Percentiles rank a stretch among this genome's conserved stretches.
phyloP scores from a whole-genome alignment of 2,888 invertebrate species.

The Drosophila yooni region DNA sequence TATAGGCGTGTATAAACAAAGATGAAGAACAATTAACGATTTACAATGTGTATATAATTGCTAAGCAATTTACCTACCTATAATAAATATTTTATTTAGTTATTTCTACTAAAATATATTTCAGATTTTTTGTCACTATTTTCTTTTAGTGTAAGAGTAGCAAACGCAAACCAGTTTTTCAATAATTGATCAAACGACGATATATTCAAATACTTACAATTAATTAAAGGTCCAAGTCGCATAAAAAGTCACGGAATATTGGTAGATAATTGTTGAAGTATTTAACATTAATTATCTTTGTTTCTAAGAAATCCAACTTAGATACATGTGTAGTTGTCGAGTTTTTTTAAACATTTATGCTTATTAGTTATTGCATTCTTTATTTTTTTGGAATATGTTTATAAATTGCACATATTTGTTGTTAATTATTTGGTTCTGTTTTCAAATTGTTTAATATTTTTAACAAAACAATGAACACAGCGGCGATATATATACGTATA shows the following conservation, averaged over 20 bases:
- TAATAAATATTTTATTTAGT: neutral
- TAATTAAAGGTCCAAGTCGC: constrained; percentile 14
- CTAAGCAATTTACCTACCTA: neutral
- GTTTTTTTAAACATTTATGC: constrained; percentile 3
- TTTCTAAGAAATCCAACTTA: constrained; percentile 3
- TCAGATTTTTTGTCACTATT: neutral
- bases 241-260: constrained; percentile 40
- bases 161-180: constrained; percentile 45
- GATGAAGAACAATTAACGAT: neutral
- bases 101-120: neutral
- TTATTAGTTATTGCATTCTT: constrained; percentile 19
- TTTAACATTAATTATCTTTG: constrained; percentile 7
- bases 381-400: constrained; percentile 5
- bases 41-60: neutral
- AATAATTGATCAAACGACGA: neutral
- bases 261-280: constrained; percentile 11
- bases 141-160: constrained; percentile 1
- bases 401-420: constrained; percentile 33
- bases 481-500: constrained; percentile 30
- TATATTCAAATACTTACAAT: constrained; percentile 55
- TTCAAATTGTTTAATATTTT: constrained; percentile 35
- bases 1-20: neutral
- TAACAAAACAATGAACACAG: constrained; percentile 57
- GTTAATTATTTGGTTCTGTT: constrained; percentile 35
- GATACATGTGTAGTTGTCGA: constrained; percentile 4